Evolutionary conservation across 2,797 vertebrate species (phyloP).

Genomic region (Leptoclinus maculatus): DNA sequence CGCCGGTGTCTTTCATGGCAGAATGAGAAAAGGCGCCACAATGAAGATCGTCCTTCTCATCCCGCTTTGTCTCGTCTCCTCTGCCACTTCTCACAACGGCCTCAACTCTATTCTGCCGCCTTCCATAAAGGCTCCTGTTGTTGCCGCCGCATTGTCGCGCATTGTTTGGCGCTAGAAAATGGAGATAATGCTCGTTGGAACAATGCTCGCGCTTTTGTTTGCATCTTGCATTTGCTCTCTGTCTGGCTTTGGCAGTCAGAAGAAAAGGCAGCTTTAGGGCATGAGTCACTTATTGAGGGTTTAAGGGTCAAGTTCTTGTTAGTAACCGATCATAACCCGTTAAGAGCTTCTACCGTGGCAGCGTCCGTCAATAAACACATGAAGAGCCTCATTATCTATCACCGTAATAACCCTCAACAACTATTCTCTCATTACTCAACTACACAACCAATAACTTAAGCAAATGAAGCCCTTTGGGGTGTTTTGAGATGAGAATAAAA

Average conservation of each 20-base stretch:
- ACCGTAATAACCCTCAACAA: too few relatives aligned
- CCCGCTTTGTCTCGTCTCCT: conserved; percentile 72
- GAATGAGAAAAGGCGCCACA: conserved; percentile 67
- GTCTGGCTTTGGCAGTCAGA: conserved; percentile 13
- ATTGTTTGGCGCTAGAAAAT: conserved; percentile 71
- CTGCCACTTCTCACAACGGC: conserved; percentile 73
- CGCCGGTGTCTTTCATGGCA: conserved; percentile 71
- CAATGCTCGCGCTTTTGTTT: conserved; percentile 62
- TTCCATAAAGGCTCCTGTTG: conserved; percentile 69
- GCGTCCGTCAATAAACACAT: neutral
- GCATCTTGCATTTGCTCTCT: conserved; percentile 34
- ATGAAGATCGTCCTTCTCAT: conserved; percentile 74
- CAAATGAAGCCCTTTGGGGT: neutral
- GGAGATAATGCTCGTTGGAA: conserved; percentile 74
- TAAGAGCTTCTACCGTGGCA: neutral
- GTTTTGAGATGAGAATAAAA: neutral
- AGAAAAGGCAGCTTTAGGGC: conserved; percentile 31
- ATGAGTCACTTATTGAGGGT: conserved; percentile 21
- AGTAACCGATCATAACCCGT: conserved; percentile 21
- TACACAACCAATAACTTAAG: neutral
- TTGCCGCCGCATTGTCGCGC: conserved; percentile 67
- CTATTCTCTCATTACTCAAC: neutral
- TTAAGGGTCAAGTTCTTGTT: conserved; percentile 45
- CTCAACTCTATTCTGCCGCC: conserved; percentile 71
- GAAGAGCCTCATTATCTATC: neutral